Percentiles rank a stretch among this genome's conserved stretches.
These are phyloP conservation scores for Nudaria mundana DNA, from an alignment of 2,888 invertebrate genomes.

Conservation along the genomic window DNA sequence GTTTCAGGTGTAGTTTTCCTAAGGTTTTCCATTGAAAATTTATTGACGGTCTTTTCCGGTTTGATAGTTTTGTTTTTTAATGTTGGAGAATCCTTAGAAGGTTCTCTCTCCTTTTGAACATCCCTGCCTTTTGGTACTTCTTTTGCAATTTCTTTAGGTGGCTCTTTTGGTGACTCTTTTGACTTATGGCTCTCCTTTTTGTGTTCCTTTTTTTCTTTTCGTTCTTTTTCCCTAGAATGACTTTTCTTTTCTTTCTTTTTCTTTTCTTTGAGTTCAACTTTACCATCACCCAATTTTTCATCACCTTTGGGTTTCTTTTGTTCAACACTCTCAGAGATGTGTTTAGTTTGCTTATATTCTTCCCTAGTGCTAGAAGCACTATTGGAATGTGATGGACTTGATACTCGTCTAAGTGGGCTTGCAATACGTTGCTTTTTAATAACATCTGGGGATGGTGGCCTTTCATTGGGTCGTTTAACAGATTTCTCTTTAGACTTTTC, in stretches of 20 bases:
- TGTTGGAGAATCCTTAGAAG: constrained; percentile 53
- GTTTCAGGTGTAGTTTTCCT: constrained; percentile 67
- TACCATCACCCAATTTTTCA: constrained; percentile 77
- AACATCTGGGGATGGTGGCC: constrained; percentile 63
- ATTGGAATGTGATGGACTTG: constrained; percentile 63
- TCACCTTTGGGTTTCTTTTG: constrained; percentile 67
- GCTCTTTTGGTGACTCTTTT: constrained; percentile 69
- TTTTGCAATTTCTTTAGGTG: constrained; percentile 59
- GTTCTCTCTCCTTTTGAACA: constrained; percentile 52
- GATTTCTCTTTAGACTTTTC: constrained; percentile 80
- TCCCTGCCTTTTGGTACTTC: constrained; percentile 59
- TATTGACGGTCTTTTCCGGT: constrained; percentile 65
- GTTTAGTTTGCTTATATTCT: constrained; percentile 63
- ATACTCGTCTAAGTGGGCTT: constrained; percentile 57
- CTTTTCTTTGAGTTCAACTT: constrained; percentile 75
- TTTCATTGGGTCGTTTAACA: constrained; percentile 71
- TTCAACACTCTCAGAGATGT: constrained; percentile 51
- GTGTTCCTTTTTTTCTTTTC: constrained; percentile 79
- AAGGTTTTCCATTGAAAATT: constrained; percentile 74
- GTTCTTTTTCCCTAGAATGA: constrained; percentile 83
- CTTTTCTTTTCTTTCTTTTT: constrained; percentile 84
- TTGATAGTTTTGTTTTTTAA: constrained; percentile 64
- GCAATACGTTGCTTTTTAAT: constrained; percentile 57
- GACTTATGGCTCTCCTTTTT: constrained; percentile 79
- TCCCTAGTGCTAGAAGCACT: constrained; percentile 72